Conservation (phyloP, 2,113 vertebrate genomes). For the Poeciliopsis prolifica region DNA sequence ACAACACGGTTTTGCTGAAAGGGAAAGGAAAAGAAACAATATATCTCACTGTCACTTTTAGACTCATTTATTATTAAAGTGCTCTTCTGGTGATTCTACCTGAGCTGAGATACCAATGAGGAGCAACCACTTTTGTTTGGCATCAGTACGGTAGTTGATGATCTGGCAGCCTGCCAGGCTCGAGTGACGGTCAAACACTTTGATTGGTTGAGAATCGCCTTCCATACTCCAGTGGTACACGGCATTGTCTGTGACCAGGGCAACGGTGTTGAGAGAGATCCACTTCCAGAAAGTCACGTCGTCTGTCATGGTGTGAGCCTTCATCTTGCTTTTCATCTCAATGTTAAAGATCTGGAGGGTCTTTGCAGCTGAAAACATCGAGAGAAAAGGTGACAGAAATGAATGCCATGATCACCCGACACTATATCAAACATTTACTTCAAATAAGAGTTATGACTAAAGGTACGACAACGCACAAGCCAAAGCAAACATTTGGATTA, state of each 20-base stretch:
- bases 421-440: neutral
- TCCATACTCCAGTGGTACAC: slow-evolving; percentile 99
- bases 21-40: neutral
- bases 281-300: slow-evolving; percentile 99
- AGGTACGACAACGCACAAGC: slow-evolving; percentile 45
- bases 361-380: slow-evolving; percentile 91
- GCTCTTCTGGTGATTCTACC: slow-evolving; percentile 72
- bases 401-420: neutral
- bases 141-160: slow-evolving; percentile 98
- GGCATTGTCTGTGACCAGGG: slow-evolving; percentile 97
- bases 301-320: slow-evolving; percentile 99
- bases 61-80: neutral
- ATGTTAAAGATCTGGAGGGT: slow-evolving; percentile 99
- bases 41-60: neutral
- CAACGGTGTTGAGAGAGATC: slow-evolving; percentile 98
- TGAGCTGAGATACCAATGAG: slow-evolving; percentile 98
- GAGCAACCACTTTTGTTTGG: slow-evolving; percentile 98
- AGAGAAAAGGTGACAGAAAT: neutral
- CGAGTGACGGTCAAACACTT: slow-evolving; percentile 98
- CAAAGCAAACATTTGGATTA: slow-evolving; percentile 49
- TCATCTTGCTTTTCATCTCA: slow-evolving; percentile 99
- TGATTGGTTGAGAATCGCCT: slow-evolving; percentile 96
- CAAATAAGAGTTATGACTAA: slow-evolving; percentile 12
- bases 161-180: slow-evolving; percentile 98
- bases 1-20: slow-evolving; percentile 98